These are phyloP conservation scores for Alosa alosa DNA, from an alignment of 2,113 vertebrate species.

Conservation along the genomic window DNA sequence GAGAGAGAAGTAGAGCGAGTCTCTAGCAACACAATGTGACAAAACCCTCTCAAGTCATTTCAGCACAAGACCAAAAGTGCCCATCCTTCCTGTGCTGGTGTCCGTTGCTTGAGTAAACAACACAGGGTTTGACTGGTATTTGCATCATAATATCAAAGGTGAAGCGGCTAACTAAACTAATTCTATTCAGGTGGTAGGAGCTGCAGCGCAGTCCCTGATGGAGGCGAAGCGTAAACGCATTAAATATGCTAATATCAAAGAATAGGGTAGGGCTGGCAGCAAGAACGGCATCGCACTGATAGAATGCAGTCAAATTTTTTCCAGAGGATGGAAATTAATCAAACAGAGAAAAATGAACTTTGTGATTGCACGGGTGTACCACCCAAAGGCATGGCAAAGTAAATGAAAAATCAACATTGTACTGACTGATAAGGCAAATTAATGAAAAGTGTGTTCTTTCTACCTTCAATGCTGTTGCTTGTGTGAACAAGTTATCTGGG, in stretches of 20 bases:
- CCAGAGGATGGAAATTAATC: conserved; percentile 86
- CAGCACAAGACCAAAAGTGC: neutral
- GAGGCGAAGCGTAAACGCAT: conserved; percentile 68
- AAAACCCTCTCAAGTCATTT: neutral
- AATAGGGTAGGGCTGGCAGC: conserved; percentile 76
- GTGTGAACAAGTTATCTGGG: conserved; percentile 26
- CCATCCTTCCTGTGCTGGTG: neutral
- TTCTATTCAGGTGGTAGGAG: conserved; percentile 72
- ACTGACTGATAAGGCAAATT: conserved; percentile 78
- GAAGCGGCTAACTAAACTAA: conserved; percentile 13
- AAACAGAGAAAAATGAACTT: conserved; percentile 80
- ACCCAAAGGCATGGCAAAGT: conserved; percentile 82
- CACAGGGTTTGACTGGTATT: neutral
- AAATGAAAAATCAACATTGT: conserved; percentile 84
- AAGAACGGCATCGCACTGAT: conserved; percentile 77
- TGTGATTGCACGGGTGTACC: conserved; percentile 77
- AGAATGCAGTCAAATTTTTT: conserved; percentile 81
- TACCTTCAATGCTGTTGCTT: conserved; percentile 36
- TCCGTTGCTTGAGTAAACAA: conserved; percentile 18
- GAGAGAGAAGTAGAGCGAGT: neutral
- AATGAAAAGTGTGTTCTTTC: conserved; percentile 69
- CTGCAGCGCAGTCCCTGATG: conserved; percentile 79
- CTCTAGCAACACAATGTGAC: neutral
- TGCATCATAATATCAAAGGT: conserved; percentile 28
- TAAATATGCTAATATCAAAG: conserved; percentile 76